Conservation (phyloP, 2,113 vertebrate species). For the Callospermophilus lateralis region DNA sequence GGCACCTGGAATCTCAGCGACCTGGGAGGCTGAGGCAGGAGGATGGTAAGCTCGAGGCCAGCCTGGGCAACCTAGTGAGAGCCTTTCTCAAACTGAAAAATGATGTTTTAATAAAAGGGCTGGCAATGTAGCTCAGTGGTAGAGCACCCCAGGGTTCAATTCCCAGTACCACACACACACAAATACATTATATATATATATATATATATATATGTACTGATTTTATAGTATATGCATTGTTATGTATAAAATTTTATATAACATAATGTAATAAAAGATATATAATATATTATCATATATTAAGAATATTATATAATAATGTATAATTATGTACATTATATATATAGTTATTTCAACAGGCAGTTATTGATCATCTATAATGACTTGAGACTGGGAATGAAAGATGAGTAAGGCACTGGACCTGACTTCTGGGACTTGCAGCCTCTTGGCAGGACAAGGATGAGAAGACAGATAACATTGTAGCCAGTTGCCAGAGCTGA, state of each 20-base stretch:
- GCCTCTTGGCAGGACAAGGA: background rate
- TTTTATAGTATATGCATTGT: no score
- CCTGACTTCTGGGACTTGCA: background rate
- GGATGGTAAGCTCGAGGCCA: background rate
- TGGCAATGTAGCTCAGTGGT: no score
- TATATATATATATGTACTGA: no score
- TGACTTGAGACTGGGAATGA: background rate
- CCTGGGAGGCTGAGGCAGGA: background rate
- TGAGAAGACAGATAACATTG: background rate
- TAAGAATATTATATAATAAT: no score
- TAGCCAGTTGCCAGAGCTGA: background rate
- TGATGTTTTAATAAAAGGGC: background rate
- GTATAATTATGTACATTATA: no score
- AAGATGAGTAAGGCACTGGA: background rate
- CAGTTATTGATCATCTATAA: background rate
- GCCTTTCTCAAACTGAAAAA: background rate
- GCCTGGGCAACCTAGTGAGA: background rate
- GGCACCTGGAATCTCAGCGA: background rate
- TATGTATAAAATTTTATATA: no score
- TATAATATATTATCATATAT: no score
- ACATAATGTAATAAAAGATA: no score
- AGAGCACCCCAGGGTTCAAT: no score
- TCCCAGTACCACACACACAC: no score
- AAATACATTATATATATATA: no score
- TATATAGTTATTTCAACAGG: background rate